Evolutionary conservation across 2,113 vertebrate genomes (phyloP).

Genomic region (Sciurus niger): DNA sequence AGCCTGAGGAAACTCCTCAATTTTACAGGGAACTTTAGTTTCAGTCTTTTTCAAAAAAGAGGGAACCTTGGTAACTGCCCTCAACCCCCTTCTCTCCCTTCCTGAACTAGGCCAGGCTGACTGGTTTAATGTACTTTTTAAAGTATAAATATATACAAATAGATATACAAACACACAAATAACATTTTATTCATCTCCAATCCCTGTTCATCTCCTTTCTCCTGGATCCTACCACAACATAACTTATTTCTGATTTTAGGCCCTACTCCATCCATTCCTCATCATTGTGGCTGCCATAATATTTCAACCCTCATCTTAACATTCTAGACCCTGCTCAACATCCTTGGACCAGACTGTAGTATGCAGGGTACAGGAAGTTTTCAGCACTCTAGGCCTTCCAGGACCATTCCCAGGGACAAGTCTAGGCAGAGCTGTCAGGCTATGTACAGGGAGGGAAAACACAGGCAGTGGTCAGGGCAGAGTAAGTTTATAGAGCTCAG

Average conservation of each 20-base stretch:
- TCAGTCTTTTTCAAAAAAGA: too few species aligned
- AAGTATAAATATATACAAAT: too few species aligned
- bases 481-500: background rate
- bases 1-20: too few species aligned
- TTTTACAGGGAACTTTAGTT: too few species aligned
- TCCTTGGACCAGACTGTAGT: background rate
- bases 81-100: background rate
- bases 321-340: background rate
- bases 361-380: fast-evolving
- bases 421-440: background rate
- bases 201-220: background rate
- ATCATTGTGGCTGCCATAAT: background rate
- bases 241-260: background rate
- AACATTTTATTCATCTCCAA: background rate
- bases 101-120: background rate
- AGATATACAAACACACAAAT: too few species aligned
- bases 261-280: background rate
- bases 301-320: background rate
- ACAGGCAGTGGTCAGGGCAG: background rate
- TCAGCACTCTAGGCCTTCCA: background rate
- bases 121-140: too few species aligned
- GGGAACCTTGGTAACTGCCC: too few species aligned
- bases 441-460: background rate
- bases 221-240: background rate
- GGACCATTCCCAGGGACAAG: background rate